A percentile compares a stretch with the other conserved stretches of the same genome.
phyloP scores from a whole-genome alignment of 1,140 invertebrate species.

The Leguminivora glycinivorella region DNA sequence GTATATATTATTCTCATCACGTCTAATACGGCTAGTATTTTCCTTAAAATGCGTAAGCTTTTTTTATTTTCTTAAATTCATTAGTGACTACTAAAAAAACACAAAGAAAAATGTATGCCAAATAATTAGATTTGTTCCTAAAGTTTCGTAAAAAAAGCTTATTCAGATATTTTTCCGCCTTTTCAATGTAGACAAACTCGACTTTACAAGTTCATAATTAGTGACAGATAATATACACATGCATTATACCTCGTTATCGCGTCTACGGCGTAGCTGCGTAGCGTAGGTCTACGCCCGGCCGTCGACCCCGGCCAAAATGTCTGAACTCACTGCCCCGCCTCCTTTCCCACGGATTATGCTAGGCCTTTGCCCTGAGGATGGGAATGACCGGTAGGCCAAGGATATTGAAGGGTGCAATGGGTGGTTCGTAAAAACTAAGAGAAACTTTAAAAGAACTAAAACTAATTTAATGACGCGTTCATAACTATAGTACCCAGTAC shows the following conservation, averaged over 20 bases:
- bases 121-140: no score
- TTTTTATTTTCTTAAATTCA: no score
- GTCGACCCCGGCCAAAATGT: constrained; percentile 69
- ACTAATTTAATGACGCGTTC: not conserved
- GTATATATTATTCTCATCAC: no score
- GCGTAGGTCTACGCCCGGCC: constrained; percentile 69
- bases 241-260: constrained; percentile 15
- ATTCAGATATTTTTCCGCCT: no score
- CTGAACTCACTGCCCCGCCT: constrained; percentile 52
- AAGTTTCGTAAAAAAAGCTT: no score
- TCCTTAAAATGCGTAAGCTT: no score
- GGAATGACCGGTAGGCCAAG: not conserved
- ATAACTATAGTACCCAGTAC: no score
- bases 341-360: constrained; percentile 46
- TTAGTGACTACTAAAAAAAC: no score
- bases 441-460: not conserved
- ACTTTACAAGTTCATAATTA: no score
- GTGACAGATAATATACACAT: not conserved
- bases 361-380: constrained; percentile 13
- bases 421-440: not conserved
- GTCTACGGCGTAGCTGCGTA: constrained; percentile 72
- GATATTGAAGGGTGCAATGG: not conserved
- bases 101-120: no score
- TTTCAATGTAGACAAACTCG: no score
- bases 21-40: no score